Evolutionary conservation across 2,888 invertebrate genomes (phyloP).

Genomic region (Drosophila prostipennis): DNA sequence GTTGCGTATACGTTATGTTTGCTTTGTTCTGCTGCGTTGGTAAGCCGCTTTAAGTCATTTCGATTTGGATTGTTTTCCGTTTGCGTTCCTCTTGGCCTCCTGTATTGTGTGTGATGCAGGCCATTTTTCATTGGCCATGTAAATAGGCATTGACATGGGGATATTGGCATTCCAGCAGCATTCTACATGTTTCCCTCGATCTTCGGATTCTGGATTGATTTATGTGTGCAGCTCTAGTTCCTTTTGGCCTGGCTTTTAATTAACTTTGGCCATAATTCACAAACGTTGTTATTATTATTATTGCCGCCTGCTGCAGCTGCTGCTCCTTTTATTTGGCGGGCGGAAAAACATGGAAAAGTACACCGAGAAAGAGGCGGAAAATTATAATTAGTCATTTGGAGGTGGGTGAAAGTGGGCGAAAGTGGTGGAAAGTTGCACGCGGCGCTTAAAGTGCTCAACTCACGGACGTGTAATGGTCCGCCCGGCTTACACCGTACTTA

Average conservation of each 20-base stretch:
- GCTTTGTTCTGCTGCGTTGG: conserved; percentile 31
- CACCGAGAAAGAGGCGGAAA: conserved; percentile 33
- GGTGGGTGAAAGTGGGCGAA: not conserved
- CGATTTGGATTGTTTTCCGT: conserved; percentile 36
- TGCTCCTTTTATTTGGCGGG: conserved; percentile 29
- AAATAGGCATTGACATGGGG: conserved; percentile 71
- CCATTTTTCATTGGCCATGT: conserved; percentile 73
- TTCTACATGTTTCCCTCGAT: conserved; percentile 54
- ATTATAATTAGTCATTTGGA: conserved; percentile 67
- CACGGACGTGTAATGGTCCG: conserved; percentile 36
- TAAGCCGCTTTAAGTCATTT: conserved; percentile 73
- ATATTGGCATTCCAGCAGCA: conserved; percentile 25
- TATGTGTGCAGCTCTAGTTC: conserved; percentile 37
- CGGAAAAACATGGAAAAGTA: conserved; percentile 29
- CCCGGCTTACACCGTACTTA: conserved; percentile 63
- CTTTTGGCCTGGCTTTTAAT: conserved; percentile 49
- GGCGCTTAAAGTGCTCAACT: conserved; percentile 25
- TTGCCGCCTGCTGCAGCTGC: conserved; percentile 49
- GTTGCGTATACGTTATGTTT: conserved; percentile 16
- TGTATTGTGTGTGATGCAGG: conserved; percentile 40
- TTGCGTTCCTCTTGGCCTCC: conserved; percentile 19
- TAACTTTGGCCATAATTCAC: conserved; percentile 54
- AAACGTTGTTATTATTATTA: conserved; percentile 40
- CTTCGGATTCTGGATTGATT: conserved; percentile 61
- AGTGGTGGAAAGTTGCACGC: conserved; percentile 14